These are phyloP conservation scores for Acanthococcus lagerstroemiae DNA, from an alignment of 2,888 invertebrate genomes.

Conservation along the genomic window DNA sequence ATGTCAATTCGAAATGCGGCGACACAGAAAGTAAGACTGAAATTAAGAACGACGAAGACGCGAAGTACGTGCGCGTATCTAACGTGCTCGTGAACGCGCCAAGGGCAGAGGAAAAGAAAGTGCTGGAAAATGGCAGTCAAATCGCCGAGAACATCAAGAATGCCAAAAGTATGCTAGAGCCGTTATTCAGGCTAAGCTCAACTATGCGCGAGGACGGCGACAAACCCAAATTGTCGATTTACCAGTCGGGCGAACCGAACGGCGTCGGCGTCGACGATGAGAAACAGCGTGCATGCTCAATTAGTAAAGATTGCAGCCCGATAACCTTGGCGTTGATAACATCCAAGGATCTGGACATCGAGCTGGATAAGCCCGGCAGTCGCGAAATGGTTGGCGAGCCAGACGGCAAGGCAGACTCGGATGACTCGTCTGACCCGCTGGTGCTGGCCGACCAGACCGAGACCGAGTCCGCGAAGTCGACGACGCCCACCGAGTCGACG, in stretches of 20 bases:
- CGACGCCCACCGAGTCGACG: constrained; percentile 7
- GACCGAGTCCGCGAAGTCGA: constrained; percentile 4
- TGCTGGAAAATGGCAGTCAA: not conserved
- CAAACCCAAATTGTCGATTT: not conserved
- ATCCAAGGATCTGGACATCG: constrained; percentile 16
- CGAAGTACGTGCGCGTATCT: not conserved
- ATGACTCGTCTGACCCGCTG: constrained; percentile 55
- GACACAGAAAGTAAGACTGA: not conserved
- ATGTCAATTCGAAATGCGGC: not conserved
- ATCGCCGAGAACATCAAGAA: constrained; percentile 15
- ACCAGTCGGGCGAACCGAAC: not conserved
- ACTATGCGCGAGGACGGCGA: not conserved
- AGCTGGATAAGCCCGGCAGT: constrained; percentile 26
- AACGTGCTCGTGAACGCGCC: constrained; percentile 4
- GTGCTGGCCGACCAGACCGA: constrained; percentile 44
- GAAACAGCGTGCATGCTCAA: constrained; percentile 10
- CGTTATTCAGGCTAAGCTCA: constrained; percentile 4
- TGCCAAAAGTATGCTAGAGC: constrained; percentile 20
- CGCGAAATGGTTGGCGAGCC: constrained; percentile 72
- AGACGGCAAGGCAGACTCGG: constrained; percentile 76
- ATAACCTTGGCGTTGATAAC: not conserved
- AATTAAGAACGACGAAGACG: not conserved
- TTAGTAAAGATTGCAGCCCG: constrained; percentile 21
- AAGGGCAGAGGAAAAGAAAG: not conserved
- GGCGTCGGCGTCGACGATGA: not conserved